These are phyloP conservation scores for Drosophila pseudotakahashii DNA, from an alignment of 2,888 invertebrate species.

Conservation along the genomic window DNA sequence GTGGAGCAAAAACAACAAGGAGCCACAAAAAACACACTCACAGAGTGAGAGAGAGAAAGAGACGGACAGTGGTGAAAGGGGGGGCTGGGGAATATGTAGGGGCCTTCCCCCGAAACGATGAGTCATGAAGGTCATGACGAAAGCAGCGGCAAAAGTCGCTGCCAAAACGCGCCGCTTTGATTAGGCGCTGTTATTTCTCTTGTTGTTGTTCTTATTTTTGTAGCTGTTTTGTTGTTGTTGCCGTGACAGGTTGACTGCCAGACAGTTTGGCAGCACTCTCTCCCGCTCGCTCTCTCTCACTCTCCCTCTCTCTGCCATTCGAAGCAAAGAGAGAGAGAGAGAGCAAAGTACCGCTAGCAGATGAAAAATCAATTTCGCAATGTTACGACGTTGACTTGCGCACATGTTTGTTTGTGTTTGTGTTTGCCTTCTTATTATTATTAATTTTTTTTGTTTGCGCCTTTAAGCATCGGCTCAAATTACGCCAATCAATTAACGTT, in stretches of 20 bases:
- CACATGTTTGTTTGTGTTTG: slow-evolving; percentile 49
- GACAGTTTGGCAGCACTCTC: slow-evolving; percentile 76
- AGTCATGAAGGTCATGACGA: slow-evolving; percentile 85
- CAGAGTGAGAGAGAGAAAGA: too few species aligned
- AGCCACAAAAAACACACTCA: not conserved
- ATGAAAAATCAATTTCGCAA: slow-evolving; percentile 83
- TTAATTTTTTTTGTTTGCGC: slow-evolving; percentile 33
- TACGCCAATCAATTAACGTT: slow-evolving; percentile 18
- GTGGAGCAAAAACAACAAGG: slow-evolving; percentile 42
- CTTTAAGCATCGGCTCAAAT: slow-evolving; percentile 14
- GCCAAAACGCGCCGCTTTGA: slow-evolving; percentile 70
- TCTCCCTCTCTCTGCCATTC: slow-evolving; percentile 40
- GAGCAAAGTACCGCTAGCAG: slow-evolving; percentile 35
- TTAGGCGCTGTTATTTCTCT: slow-evolving; percentile 48
- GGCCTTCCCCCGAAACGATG: slow-evolving; percentile 74
- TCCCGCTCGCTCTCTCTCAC: slow-evolving; percentile 4
- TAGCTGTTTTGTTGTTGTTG: slow-evolving; percentile 38
- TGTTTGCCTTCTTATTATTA: slow-evolving; percentile 36
- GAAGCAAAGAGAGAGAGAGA: not conserved
- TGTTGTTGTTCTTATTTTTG: slow-evolving; percentile 1
- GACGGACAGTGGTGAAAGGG: not conserved
- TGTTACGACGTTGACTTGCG: slow-evolving; percentile 57
- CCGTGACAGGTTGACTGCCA: slow-evolving; percentile 70
- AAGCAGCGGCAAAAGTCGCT: slow-evolving; percentile 61
- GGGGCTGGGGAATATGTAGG: not conserved